These are phyloP conservation scores for Doryteuthis pealeii DNA, from an alignment of 1,140 invertebrate species.

Conservation along the genomic window DNA sequence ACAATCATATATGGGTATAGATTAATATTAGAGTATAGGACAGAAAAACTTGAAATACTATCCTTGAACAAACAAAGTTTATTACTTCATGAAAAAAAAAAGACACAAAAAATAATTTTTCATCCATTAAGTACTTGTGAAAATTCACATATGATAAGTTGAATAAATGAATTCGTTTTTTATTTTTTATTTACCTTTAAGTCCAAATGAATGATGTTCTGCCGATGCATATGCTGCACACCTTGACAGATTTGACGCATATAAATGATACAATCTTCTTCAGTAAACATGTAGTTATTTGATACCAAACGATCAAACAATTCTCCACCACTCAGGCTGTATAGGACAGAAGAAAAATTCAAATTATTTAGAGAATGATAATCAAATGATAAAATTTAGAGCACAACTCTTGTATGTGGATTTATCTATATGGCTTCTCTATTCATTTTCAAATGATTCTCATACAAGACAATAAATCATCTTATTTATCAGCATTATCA, in stretches of 20 bases:
- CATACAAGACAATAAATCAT: too few relatives aligned
- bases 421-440: not conserved
- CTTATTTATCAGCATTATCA: too few relatives aligned
- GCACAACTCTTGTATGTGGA: not conserved
- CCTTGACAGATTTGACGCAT: slow-evolving; percentile 98
- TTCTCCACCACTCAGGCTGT: slow-evolving; percentile 93
- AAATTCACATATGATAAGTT: too few relatives aligned
- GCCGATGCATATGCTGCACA: slow-evolving; percentile 97
- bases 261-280: slow-evolving; percentile 97
- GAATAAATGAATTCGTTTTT: too few relatives aligned
- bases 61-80: too few relatives aligned
- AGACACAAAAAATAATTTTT: too few relatives aligned
- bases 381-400: not conserved
- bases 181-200: slow-evolving; percentile 44
- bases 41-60: too few relatives aligned
- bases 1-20: too few relatives aligned
- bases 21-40: too few relatives aligned
- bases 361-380: not conserved
- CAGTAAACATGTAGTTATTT: slow-evolving; percentile 94
- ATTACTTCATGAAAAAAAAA: too few relatives aligned
- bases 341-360: slow-evolving; percentile 16
- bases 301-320: slow-evolving; percentile 96
- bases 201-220: slow-evolving; percentile 96
- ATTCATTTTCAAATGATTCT: not conserved
- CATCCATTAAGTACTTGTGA: too few relatives aligned